Base-by-base conservation (phyloP, 1,140 invertebrate genomes). In the Papilio xuthus region DNA sequence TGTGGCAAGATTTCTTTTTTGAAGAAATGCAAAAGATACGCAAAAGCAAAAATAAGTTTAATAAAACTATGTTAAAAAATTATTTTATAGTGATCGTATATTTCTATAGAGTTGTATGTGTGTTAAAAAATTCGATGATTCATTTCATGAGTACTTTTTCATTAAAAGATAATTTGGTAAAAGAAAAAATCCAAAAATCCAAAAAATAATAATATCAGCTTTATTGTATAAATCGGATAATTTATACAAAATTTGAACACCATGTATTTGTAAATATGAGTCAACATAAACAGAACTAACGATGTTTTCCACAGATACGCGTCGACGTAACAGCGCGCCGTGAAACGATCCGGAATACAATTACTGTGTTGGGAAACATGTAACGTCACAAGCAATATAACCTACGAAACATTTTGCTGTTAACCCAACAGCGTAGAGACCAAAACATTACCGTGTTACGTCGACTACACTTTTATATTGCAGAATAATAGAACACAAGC, bases 271-370 rank as follows among this genome's bases (percentile, higher is more conserved):
- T 42, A 73, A 73, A 73, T 44, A 73, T 73, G 42, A 73, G 20
- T 9, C 20, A 13, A 15, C 12, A 20, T 73, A 73, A 73, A 73
- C 42, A 73, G n/a, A 50, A 47, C 20, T 73, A 73, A 73, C 71
- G 41, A 73, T 73, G 71, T 73, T 28, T 73, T 73, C 41, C 69
- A 47, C 71, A n/a, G 70, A 73, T 73, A 73, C 23, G 41, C 71
- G 42, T 47, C 20, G 42, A 0, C 41, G 42, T 47, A 18, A 73
- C 23, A 73, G 4, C 70, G 70, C 18, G 7, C 41, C 71, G 42
- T 44, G 37, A 73, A 73, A 73, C 41, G 71, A 73, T 47, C 71
- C 41, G 71, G 10, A 73, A 73, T 73, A 73, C 41, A 23, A 73
- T 73, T 73, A 47, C 41, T 41, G 20, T 73, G 37, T 44, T 73